A percentile compares a stretch with the other conserved stretches of the same genome.
Conservation (phyloP, 2,888 invertebrate genomes). For the Yponomeuta evonymella region DNA sequence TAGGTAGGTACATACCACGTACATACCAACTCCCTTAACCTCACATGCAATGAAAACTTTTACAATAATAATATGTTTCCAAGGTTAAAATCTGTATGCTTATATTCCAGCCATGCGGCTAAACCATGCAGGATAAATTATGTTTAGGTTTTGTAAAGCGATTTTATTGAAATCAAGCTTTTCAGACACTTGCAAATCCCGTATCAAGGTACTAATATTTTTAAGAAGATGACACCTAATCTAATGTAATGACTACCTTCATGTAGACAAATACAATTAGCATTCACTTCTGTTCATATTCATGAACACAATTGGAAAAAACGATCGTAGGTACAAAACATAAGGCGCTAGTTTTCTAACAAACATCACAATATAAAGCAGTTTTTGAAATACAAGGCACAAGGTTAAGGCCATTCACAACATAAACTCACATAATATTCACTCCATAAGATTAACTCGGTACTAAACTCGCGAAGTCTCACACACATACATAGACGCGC, state of each 20-base stretch:
- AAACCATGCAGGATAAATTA: background rate
- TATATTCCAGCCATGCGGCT: background rate
- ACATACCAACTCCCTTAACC: background rate
- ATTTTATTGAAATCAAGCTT: no score
- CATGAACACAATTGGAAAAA: background rate
- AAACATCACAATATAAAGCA: background rate
- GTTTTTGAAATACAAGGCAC: background rate
- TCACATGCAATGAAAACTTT: background rate
- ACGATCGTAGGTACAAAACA: background rate
- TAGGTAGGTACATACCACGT: background rate
- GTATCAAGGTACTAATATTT: no score
- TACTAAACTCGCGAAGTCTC: conserved; percentile 24
- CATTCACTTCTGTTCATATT: background rate
- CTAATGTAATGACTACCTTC: background rate
- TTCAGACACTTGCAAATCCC: no score
- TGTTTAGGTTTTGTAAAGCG: background rate
- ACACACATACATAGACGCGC: conserved; percentile 6
- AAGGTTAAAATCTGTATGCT: background rate
- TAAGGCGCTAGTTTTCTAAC: background rate
- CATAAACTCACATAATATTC: background rate
- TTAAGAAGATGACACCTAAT: no score
- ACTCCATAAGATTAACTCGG: background rate
- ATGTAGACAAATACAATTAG: background rate
- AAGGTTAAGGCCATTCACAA: background rate
- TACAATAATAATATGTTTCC: background rate